Base-by-base conservation (phyloP, 92 coral and sea anemone genomes). In the Ricordea florida region DNA sequence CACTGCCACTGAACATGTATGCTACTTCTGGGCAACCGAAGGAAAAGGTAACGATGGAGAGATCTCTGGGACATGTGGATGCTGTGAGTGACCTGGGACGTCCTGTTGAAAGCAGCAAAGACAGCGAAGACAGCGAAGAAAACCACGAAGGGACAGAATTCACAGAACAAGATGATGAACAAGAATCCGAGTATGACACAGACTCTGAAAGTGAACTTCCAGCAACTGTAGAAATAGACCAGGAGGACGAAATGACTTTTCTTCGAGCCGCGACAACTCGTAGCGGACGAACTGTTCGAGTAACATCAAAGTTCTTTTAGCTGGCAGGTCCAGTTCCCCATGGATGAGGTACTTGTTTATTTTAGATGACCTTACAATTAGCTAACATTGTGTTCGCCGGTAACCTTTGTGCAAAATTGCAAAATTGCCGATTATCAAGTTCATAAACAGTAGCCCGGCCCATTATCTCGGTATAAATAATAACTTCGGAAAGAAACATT, bases 1-100 rank as follows among this genome's bases (percentile, higher is more conserved):
- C 81, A 33, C 65, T 81, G 66, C 87, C 87, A 32, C 49, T 81
- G 8, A 81, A 62, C 74, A 81, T 81, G 81, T 72, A 81, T 48
- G 38, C 66, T 31, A 66, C 80, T 15, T 45, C 79, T 67, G 89
- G 29, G 31, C 66, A 72, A 52, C 65, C 75, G 28, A 63, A 41
- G 27, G 81, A 81, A 11, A 81, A 73, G 72, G 14, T 81, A 47
- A 49, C 38, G 57, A 46, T 62, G 33, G 62, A 45, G 69, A 74
- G 33, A 60, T 15, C 53, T 17, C 42, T 38, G 50, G 49, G 58
- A 11, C 79, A 6, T 57, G 46, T 27, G 26, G 49, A 62, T 5
- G 45, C 49, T 27, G 72, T 29, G 0, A 69, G 30, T 40, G 55
- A 17, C 63, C n/a, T 57, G 14, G 72, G 46, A 22, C 30, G 60